A percentile compares a stretch with the other conserved stretches of the same genome.
Conservation (phyloP, 2,113 vertebrate genomes). For the Cheirogaleus medius region DNA sequence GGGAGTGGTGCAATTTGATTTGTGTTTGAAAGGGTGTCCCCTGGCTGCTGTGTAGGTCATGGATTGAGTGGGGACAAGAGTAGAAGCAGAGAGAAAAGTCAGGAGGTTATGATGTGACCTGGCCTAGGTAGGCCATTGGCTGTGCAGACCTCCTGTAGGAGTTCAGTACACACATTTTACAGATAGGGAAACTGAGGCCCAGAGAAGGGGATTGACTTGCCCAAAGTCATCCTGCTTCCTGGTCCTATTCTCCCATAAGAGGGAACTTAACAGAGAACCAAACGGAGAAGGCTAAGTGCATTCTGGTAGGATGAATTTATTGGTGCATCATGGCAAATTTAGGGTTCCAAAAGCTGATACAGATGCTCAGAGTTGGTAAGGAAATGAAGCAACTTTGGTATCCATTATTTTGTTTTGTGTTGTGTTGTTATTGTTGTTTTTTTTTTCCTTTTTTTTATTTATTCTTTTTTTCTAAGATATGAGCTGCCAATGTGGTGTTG, state of each 20-base stretch:
- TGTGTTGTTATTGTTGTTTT: too few relatives aligned
- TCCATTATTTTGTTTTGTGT: background rate
- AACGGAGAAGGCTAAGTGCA: background rate
- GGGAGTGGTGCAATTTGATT: background rate
- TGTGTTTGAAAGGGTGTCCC: background rate
- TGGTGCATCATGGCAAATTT: background rate
- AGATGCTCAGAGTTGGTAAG: background rate
- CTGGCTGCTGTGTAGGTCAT: background rate
- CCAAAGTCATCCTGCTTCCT: background rate
- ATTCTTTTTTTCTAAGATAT: too few relatives aligned
- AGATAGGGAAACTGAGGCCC: background rate
- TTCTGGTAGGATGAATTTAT: background rate
- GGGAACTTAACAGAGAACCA: background rate
- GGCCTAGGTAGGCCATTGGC: background rate
- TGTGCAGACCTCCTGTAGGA: background rate
- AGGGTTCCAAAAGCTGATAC: background rate
- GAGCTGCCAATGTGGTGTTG: too few relatives aligned
- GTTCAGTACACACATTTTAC: background rate
- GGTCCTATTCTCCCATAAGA: background rate
- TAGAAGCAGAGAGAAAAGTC: background rate
- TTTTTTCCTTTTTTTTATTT: too few relatives aligned
- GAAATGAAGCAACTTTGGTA: slow-evolving; percentile 3
- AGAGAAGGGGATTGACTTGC: background rate
- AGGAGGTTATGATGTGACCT: background rate
- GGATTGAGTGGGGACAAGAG: background rate